Percentiles rank a stretch among this genome's conserved stretches.
These are phyloP conservation scores for Machimus rusticus DNA, from an alignment of 2,888 invertebrate genomes.

Conservation along the genomic window DNA sequence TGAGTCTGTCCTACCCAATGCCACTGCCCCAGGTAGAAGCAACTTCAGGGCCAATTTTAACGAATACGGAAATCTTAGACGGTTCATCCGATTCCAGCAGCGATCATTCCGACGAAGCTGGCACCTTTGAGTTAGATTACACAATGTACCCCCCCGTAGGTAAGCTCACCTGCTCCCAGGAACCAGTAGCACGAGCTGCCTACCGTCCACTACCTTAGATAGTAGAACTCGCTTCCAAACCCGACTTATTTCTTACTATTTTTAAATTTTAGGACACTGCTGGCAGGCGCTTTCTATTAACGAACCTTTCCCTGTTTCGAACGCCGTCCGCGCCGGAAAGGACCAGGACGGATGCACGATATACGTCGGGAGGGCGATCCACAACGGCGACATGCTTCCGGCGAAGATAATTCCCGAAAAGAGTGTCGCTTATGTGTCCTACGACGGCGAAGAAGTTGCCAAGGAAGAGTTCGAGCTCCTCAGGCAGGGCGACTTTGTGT, in stretches of 20 bases:
- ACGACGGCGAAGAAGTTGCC: constrained; percentile 70
- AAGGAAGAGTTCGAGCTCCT: constrained; percentile 74
- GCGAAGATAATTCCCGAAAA: constrained; percentile 70
- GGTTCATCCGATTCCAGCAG: constrained; percentile 6
- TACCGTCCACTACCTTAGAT: background rate
- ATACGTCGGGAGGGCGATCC: constrained; percentile 75
- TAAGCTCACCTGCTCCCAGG: background rate
- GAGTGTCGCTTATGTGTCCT: constrained; percentile 71
- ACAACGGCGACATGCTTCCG: constrained; percentile 70
- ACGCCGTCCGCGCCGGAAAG: constrained; percentile 69
- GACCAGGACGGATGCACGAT: constrained; percentile 77
- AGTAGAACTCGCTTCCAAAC: background rate
- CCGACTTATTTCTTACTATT: background rate
- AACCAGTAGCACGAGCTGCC: background rate
- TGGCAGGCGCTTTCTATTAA: constrained; percentile 5
- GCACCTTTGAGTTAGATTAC: background rate
- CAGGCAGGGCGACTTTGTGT: constrained; percentile 70
- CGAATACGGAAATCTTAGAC: background rate
- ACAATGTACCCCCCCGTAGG: constrained; percentile 29
- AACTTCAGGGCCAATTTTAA: background rate
- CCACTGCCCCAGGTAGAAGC: constrained; percentile 1
- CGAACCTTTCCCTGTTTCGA: background rate
- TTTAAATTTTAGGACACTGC: constrained; percentile 6
- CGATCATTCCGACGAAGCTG: background rate
- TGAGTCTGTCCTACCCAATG: constrained; percentile 28